phyloP scores from a whole-genome alignment of 2,888 invertebrate genomes.

The Tiphia femorata region DNA sequence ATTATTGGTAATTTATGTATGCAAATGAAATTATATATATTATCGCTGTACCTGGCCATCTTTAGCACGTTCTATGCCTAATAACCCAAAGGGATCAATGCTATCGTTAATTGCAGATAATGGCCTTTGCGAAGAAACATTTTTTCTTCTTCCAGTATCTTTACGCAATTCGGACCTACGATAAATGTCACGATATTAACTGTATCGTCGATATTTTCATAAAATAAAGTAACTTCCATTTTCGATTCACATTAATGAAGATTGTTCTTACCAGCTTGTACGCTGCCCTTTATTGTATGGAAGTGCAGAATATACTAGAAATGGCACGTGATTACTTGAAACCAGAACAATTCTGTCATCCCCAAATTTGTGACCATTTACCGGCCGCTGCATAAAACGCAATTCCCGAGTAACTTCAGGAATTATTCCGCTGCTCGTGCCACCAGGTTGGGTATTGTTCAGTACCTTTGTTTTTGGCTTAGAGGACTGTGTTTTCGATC shows the following conservation, averaged over 20 bases:
- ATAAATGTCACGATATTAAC: conserved; percentile 10
- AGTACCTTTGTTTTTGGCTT: conserved; percentile 71
- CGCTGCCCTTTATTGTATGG: conserved; percentile 82
- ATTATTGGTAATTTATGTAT: neutral
- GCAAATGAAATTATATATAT: conserved; percentile 5
- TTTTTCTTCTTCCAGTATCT: conserved; percentile 82
- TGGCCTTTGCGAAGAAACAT: conserved; percentile 86
- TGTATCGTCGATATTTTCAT: neutral
- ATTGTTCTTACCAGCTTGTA: conserved; percentile 72
- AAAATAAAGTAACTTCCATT: neutral
- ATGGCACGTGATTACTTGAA: conserved; percentile 82
- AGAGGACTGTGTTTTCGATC: conserved; percentile 72
- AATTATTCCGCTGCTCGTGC: conserved; percentile 57
- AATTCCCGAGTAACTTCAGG: conserved; percentile 67
- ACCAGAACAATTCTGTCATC: conserved; percentile 88
- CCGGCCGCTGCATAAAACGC: conserved; percentile 70
- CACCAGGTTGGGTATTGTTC: conserved; percentile 74
- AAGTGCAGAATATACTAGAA: conserved; percentile 88
- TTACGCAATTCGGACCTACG: conserved; percentile 77
- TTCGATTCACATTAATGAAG: neutral
- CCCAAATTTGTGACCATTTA: conserved; percentile 78
- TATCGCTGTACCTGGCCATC: conserved; percentile 82
- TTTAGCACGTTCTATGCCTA: conserved; percentile 84
- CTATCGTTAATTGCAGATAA: conserved; percentile 87
- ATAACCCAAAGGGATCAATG: conserved; percentile 86